phyloP scores from a whole-genome alignment of 2,888 invertebrate genomes.

The Gisinianus flammeolus region DNA sequence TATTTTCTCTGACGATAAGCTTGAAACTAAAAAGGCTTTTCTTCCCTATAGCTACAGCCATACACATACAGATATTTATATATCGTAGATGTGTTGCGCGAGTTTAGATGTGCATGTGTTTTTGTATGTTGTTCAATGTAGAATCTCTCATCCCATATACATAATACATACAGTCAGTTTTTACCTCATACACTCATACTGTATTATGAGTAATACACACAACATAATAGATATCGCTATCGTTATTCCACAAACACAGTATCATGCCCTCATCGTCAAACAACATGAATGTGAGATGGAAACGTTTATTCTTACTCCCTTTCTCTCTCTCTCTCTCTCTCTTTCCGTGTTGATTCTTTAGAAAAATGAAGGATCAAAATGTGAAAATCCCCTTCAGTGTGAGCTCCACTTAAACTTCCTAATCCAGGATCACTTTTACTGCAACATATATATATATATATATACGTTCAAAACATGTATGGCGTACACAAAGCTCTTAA shows the following conservation, averaged over 20 bases:
- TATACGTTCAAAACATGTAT: not conserved
- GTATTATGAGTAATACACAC: not conserved
- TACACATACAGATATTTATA: too few relatives aligned
- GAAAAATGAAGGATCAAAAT: conserved; percentile 27
- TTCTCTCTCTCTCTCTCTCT: not conserved
- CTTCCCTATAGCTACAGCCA: too few relatives aligned
- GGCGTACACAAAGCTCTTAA: not conserved
- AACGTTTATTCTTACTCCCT: not conserved
- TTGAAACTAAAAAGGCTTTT: not conserved
- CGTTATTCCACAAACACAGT: conserved; percentile 1
- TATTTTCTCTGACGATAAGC: conserved; percentile 17
- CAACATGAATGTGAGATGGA: conserved; percentile 6
- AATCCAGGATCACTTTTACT: conserved; percentile 25
- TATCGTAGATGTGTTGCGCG: too few relatives aligned
- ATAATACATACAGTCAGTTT: not conserved
- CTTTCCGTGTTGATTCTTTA: not conserved
- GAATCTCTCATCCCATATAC: not conserved
- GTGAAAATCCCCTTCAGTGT: conserved; percentile 7
- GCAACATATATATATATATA: not conserved
- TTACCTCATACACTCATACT: not conserved
- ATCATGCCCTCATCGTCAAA: conserved; percentile 19
- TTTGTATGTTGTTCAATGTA: not conserved
- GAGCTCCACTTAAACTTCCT: conserved; percentile 24
- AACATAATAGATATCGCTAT: not conserved
- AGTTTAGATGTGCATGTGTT: too few relatives aligned